phyloP scores from a whole-genome alignment of 2,888 invertebrate species.

The Pteria penguin region DNA sequence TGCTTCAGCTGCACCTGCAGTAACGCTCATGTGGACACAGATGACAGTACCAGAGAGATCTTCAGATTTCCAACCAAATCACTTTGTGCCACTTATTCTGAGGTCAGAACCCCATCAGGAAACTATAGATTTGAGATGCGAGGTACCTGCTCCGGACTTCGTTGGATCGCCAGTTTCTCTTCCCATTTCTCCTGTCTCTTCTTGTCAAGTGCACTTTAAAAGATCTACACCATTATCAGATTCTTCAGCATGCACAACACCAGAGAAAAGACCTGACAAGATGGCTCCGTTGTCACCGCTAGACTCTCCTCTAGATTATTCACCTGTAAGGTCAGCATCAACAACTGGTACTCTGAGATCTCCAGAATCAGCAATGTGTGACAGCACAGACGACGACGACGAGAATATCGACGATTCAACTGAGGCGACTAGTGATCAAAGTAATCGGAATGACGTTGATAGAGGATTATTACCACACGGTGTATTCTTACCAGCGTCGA shows the following conservation, averaged over 20 bases:
- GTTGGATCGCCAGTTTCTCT: too few species aligned
- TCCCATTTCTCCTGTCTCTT: too few species aligned
- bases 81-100: not conserved
- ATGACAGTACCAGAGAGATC: not conserved
- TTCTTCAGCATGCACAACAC: not conserved
- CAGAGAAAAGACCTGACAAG: not conserved
- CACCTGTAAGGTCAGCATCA: too few species aligned
- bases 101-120: not conserved
- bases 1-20: not conserved
- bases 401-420: not conserved
- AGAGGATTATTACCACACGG: not conserved
- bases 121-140: not conserved
- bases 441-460: not conserved
- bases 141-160: not conserved
- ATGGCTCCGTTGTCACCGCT: not conserved
- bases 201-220: too few species aligned
- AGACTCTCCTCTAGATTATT: not conserved
- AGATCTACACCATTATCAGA: not conserved
- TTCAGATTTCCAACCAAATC: constrained; percentile 1
- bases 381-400: not conserved
- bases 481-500: too few species aligned
- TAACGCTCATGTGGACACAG: constrained; percentile 11
- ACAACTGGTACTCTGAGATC: too few species aligned
- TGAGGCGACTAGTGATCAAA: not conserved
- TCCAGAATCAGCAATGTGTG: too few species aligned